phyloP scores from a whole-genome alignment of 2,797 vertebrate genomes.

The Rhinella marina region DNA sequence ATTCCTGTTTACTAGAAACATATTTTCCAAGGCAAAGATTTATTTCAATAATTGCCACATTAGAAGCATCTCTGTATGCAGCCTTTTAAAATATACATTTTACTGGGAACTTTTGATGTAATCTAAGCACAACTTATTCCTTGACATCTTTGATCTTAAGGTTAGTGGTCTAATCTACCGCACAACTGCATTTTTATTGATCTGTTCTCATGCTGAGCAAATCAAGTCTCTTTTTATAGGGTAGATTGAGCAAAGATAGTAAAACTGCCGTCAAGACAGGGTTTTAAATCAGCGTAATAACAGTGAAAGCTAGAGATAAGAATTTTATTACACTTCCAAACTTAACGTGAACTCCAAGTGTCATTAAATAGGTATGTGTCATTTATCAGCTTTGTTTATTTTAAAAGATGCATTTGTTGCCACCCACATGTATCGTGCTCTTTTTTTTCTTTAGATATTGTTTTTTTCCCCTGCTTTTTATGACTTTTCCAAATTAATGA shows the following conservation, averaged over 20 bases:
- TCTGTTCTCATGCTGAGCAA: conserved; percentile 90
- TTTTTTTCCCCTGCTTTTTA: conserved; percentile 57
- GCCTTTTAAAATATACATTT: conserved; percentile 73
- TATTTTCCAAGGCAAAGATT: conserved; percentile 50
- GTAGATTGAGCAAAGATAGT: conserved; percentile 84
- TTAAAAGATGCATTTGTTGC: conserved; percentile 74
- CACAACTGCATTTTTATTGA: conserved; percentile 87
- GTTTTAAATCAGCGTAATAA: conserved; percentile 83
- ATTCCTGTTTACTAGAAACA: conserved; percentile 62
- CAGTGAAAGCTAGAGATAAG: conserved; percentile 87
- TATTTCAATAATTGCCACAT: conserved; percentile 24
- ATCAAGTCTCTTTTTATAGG: conserved; percentile 87
- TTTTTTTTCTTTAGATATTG: conserved; percentile 59
- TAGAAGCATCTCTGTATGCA: conserved; percentile 42
- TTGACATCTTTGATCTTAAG: conserved; percentile 83
- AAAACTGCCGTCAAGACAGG: conserved; percentile 83
- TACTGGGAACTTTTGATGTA: conserved; percentile 79
- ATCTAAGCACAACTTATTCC: conserved; percentile 73
- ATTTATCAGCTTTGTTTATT: conserved; percentile 83
- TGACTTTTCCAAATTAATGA: conserved; percentile 37
- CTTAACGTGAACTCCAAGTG: conserved; percentile 82
- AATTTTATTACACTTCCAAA: conserved; percentile 86
- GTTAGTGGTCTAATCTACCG: conserved; percentile 79
- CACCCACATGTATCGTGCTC: conserved; percentile 73
- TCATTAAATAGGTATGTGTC: conserved; percentile 84